Evolutionary conservation across 2,113 vertebrate species (phyloP), one percentile per base, ranked within the genome.

Genomic region (Micromys minutus): DNA sequence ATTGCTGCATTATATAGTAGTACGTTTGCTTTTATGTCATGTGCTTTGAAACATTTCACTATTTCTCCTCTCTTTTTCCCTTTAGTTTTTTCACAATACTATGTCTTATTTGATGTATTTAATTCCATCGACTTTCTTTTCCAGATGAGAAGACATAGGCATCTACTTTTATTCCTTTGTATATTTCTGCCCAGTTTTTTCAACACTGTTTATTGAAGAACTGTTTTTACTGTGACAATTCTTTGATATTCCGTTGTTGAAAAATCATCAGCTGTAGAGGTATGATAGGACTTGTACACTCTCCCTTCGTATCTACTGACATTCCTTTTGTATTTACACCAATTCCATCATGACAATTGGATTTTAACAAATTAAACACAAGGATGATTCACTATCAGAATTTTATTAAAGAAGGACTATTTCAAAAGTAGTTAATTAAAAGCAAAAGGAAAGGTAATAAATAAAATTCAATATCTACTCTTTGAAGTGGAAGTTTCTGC

Each of bases 381-480:
- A 85, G 7, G 19, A 12, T 77, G 31, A 6, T 31, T 79, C 34
- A 93, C 26, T 80, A 29, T 91, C 52, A 69, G 4, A 2, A 55
- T 74, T 79, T 89, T 87, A 65, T 67, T 45, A 65, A 39, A 52
- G 55, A 74, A 84, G 55, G 80, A 9, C 55, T 84, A 31, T 83
- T 55, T 89, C 39, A 69, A 84, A 94, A 88, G 12, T 11, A 65
- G 11, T 69, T 74, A 85, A 39, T 86, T 85, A 67, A 75, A 83
- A 88, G 31, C 15, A 88, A 87, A 80, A 57, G 13, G 39, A 85
- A 79, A n/a, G 9, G 9, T 4, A n/a, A 2, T 76, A 77, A 45
- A 31, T 96, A 90, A 81, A 90, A 93, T 92, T 81, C 39, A 87
- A 47, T 71, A 87, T 57, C 36, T 7, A 59, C 6, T 31, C 11